Evolutionary conservation across 2,888 invertebrate genomes (phyloP), one percentile per base, ranked within the genome.

Genomic region (Drosophila atripex): DNA sequence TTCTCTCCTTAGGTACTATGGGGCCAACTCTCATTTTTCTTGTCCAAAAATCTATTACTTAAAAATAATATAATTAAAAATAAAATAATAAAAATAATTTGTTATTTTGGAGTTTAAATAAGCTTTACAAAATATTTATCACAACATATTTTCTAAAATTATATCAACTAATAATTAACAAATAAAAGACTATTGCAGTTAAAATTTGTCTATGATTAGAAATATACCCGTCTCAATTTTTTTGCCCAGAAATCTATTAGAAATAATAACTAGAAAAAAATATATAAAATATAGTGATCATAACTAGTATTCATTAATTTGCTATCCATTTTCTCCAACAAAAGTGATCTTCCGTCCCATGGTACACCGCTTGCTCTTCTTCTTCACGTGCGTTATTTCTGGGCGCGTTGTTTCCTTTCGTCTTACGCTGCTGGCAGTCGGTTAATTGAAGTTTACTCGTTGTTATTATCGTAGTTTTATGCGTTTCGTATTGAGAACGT

Each of bases 381-480:
- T 76, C 54, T 49, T 64, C 65, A 54, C 45, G 21, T 35, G 39
- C 18, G 18, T 32, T 23, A 53, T 35, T 52, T 52, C 46, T 39
- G 30, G 28, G 51, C 65, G 54, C 60, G 54, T 53, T 63, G 32
- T 59, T 73, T 71, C 65, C 56, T 50, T 21, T 53, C 59, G 64
- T 49, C 11, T 64, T 23, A 63, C 64, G 64, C 70, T 28, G 28
- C 28, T 28, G 28, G 28, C 28, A 28, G 55, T 66, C 32, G 41
- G 25, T 54, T 56, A 54, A 61, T 47, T 74, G 28, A 50, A 63
- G 43, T 70, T 47, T 16, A 21, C 16, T 45, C 39, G 21, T 21
- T 70, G 46, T 57, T 57, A 51, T 53, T 35, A 58, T 73, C 50
- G 69, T 52, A 43, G 28, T 65, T 52, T 66, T 61, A 70, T 35